Percentiles rank a stretch among this genome's conserved stretches.
Evolutionary conservation across 2,888 invertebrate genomes (phyloP).

Genomic region (Urechis unicinctus): DNA sequence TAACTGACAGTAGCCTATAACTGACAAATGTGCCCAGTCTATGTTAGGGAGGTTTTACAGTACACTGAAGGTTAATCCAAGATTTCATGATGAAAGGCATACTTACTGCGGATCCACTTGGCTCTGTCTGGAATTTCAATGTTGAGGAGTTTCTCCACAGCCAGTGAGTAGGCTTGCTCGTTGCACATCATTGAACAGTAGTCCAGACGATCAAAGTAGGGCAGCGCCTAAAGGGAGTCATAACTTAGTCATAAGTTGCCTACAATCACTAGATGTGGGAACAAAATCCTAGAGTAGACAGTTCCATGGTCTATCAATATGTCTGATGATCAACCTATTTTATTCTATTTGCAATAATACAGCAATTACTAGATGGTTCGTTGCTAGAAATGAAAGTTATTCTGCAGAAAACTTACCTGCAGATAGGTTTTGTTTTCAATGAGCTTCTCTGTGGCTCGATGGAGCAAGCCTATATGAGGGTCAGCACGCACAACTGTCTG

Average conservation of each 20-base stretch:
- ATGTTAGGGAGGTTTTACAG: no score
- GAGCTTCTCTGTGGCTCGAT: slow-evolving; percentile 94
- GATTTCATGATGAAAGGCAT: no score
- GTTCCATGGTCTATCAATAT: no score
- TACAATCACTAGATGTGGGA: not conserved
- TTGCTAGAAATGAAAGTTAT: no score
- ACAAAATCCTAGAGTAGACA: not conserved
- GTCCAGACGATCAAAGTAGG: slow-evolving; percentile 95
- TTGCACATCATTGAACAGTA: slow-evolving; percentile 99
- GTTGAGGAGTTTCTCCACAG: slow-evolving; percentile 91
- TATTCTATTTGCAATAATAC: no score
- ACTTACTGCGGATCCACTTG: slow-evolving; percentile 86
- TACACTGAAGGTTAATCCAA: no score
- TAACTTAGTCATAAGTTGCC: not conserved
- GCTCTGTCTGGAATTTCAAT: slow-evolving; percentile 89
- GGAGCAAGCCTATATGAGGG: slow-evolving; percentile 94
- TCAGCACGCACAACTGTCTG: slow-evolving; percentile 80
- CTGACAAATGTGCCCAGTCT: no score
- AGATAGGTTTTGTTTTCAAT: slow-evolving; percentile 98
- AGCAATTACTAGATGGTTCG: no score
- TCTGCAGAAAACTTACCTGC: slow-evolving; percentile 54
- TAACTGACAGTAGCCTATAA: no score
- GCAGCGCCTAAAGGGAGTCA: slow-evolving; percentile 62
- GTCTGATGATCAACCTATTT: no score
- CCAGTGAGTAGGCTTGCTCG: slow-evolving; percentile 92